These are phyloP conservation scores for Megaleporinus macrocephalus DNA, from an alignment of 2,113 vertebrate species.

Conservation along the genomic window DNA sequence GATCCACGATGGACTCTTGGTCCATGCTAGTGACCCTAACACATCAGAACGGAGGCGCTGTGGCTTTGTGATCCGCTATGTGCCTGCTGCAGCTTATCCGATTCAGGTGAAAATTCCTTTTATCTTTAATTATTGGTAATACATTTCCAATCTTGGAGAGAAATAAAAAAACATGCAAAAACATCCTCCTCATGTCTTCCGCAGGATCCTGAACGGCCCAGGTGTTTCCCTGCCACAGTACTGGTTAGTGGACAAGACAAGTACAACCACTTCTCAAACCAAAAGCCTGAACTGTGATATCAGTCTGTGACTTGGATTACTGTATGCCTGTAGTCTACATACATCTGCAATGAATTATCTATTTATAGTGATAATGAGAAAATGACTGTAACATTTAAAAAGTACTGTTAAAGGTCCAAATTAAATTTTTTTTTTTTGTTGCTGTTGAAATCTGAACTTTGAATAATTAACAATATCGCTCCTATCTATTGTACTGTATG, in stretches of 20 bases:
- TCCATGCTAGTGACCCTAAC: conserved; percentile 82
- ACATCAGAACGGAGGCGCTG: conserved; percentile 77
- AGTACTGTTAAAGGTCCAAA: background rate
- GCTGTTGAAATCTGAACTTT: background rate
- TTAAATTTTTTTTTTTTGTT: background rate
- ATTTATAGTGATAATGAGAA: background rate
- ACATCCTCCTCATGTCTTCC: background rate
- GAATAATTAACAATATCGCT: background rate
- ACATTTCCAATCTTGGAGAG: background rate
- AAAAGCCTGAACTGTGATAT: conserved; percentile 38
- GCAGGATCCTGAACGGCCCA: conserved; percentile 76
- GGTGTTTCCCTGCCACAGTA: conserved; percentile 70
- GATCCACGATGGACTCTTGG: conserved; percentile 81
- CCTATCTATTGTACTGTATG: background rate
- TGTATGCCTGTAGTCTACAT: background rate
- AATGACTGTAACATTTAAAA: background rate
- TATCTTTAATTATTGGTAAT: no score
- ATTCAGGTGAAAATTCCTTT: conserved; percentile 66
- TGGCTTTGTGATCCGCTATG: conserved; percentile 81
- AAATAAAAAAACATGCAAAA: background rate
- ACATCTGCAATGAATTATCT: background rate
- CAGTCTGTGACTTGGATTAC: background rate
- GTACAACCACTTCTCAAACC: conserved; percentile 73
- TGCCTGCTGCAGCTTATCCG: conserved; percentile 77
- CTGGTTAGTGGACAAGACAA: conserved; percentile 73